phyloP scores from a whole-genome alignment of 1,140 invertebrate genomes.

The Diploscapter pachys region DNA sequence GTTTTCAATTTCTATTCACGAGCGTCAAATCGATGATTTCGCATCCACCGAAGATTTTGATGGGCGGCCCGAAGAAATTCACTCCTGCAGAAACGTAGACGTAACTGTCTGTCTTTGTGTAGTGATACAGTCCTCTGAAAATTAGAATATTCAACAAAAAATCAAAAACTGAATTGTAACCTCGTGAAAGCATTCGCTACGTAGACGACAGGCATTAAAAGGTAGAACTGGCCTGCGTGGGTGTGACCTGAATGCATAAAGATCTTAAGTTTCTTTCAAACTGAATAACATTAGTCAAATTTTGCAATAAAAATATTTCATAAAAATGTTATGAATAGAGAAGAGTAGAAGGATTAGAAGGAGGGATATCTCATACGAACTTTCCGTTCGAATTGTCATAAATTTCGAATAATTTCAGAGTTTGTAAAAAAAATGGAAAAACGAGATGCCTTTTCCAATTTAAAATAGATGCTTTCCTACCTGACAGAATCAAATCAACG shows the following conservation, averaged over 20 bases:
- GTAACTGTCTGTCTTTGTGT: conserved; percentile 16
- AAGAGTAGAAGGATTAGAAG: too few relatives aligned
- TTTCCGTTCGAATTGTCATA: too few relatives aligned
- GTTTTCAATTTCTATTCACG: neutral
- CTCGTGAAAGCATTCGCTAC: conserved; percentile 28
- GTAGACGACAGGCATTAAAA: conserved; percentile 33
- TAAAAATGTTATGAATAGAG: too few relatives aligned
- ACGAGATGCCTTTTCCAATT: neutral
- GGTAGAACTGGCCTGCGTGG: conserved; percentile 35
- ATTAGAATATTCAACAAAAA: neutral
- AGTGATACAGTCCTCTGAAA: conserved; percentile 32
- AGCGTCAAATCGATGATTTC: conserved; percentile 32
- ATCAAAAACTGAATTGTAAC: neutral
- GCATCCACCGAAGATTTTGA: conserved; percentile 37
- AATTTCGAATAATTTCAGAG: too few relatives aligned
- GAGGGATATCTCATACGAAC: too few relatives aligned
- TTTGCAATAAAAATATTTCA: too few relatives aligned
- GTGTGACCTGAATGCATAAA: conserved; percentile 32
- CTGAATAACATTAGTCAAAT: too few relatives aligned
- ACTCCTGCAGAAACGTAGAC: conserved; percentile 37
- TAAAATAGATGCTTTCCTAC: neutral
- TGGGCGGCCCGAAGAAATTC: conserved; percentile 35
- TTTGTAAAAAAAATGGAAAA: neutral
- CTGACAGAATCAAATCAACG: conserved; percentile 34
- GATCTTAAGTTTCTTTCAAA: neutral